Evolutionary conservation across 2,888 invertebrate species (phyloP), one percentile per base, ranked within the genome.

Genomic region (Oxycera nigricornis): DNA sequence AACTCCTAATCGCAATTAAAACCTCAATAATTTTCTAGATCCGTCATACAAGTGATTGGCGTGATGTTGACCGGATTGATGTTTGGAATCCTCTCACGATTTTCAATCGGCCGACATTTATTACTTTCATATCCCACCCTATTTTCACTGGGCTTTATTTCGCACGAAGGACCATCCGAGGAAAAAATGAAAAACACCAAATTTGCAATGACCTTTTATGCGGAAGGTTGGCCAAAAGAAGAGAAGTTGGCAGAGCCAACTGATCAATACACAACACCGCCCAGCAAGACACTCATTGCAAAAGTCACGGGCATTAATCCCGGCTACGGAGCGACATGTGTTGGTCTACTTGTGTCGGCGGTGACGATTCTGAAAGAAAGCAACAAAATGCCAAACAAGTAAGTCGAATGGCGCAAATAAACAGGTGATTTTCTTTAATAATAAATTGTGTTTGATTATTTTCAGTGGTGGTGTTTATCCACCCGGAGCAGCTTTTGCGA

Each of bases 391-490:
- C 96, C 96, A 0, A 83, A 86, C 62, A 86, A 83, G 94, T 94
- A 82, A 87, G 89, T 85, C 73, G 31, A 57, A 50, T 50, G 6
- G 50, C 17, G 9, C 17, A n/a, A 14, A 50, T 9, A n/a, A n/a
- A 50, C 3, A 50, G 50, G 11, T n/a, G n/a, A n/a, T n/a, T n/a
- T n/a, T n/a, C n/a, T 39, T 39, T 9, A 9, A 7, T 39, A 39
- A 39, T 14, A 14, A 39, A 9, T 39, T 55, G 55, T 24, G 2
- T 55, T 24, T 20, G 24, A 30, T 88, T 74, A n/a, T n/a, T n/a
- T n/a, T n/a, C 85, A 94, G 94, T 9, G 95, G 95, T 39, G 97
- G 97, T 11, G 96, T 97, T 1, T 87, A 92, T 74, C 88, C 97
- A 0, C 94, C 97, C 0, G 96, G 92, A 1, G 91, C 91, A 11